Evolutionary conservation across 2,888 invertebrate species (phyloP).

Genomic region (Cheilosia grossa): DNA sequence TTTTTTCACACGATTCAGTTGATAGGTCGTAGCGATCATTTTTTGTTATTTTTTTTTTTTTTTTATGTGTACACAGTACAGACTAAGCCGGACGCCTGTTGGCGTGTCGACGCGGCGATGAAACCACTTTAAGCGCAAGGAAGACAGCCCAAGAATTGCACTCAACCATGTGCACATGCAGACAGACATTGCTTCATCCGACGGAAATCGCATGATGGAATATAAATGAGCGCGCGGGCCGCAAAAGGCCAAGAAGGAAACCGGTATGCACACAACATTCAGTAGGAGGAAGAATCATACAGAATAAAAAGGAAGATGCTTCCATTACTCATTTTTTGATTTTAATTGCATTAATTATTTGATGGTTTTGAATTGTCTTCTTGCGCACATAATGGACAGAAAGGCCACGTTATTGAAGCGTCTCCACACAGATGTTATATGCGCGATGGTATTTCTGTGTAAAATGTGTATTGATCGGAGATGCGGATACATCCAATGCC

Average conservation of each 20-base stretch:
- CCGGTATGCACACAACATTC: constrained; percentile 30
- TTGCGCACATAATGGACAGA: background rate
- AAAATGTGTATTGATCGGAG: background rate
- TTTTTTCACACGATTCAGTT: constrained; percentile 70
- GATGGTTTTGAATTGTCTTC: constrained; percentile 52
- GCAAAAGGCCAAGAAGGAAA: constrained; percentile 74
- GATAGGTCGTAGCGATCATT: constrained; percentile 47
- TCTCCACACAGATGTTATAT: background rate
- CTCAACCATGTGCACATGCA: constrained; percentile 72
- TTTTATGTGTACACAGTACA: constrained; percentile 13
- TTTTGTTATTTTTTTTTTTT: constrained; percentile 8
- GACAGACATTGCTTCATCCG: constrained; percentile 73
- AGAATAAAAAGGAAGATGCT: constrained; percentile 27
- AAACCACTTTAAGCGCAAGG: constrained; percentile 56
- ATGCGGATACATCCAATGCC: background rate
- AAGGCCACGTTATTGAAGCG: constrained; percentile 24
- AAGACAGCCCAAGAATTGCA: constrained; percentile 60
- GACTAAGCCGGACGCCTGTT: constrained; percentile 50
- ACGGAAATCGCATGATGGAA: constrained; percentile 75
- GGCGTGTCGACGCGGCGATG: constrained; percentile 44
- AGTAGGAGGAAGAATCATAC: constrained; percentile 37
- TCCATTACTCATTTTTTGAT: constrained; percentile 64
- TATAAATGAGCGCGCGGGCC: constrained; percentile 72
- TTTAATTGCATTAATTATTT: constrained; percentile 73
- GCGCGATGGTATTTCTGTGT: background rate